phyloP scores from a whole-genome alignment of 1,140 invertebrate genomes.

The Diorhabda elongata region DNA sequence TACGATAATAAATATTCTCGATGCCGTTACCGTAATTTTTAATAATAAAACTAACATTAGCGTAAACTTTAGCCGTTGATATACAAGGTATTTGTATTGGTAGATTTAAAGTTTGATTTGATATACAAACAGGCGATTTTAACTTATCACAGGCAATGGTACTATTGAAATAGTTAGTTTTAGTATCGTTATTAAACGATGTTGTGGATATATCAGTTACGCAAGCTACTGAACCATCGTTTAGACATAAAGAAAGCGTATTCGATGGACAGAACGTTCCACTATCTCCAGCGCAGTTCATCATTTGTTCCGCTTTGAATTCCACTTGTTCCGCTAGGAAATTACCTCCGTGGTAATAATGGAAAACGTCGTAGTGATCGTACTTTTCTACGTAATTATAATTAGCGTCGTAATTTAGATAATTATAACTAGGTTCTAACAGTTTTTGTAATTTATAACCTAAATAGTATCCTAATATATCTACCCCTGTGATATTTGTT shows the following conservation, averaged over 20 bases:
- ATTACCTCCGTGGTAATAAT: slow-evolving; percentile 25
- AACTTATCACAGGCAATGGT: slow-evolving; percentile 20
- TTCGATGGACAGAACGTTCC: slow-evolving; percentile 20
- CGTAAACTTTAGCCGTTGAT: slow-evolving; percentile 19
- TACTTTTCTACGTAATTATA: slow-evolving; percentile 20
- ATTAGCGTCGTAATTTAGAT: slow-evolving; percentile 20
- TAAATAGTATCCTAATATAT: slow-evolving; percentile 21
- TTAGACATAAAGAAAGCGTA: slow-evolving; percentile 23
- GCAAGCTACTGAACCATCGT: slow-evolving; percentile 26
- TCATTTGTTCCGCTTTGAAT: slow-evolving; percentile 17
- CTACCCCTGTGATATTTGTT: slow-evolving; percentile 18
- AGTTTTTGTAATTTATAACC: slow-evolving; percentile 18
- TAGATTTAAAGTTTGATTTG: slow-evolving; percentile 10
- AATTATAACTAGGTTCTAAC: slow-evolving; percentile 16
- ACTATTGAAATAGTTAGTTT: slow-evolving; percentile 18
- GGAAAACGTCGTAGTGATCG: slow-evolving; percentile 25
- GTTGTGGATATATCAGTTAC: slow-evolving; percentile 21
- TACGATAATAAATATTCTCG: not conserved
- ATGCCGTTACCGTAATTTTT: not conserved
- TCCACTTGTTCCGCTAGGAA: slow-evolving; percentile 15
- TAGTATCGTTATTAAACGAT: slow-evolving; percentile 13
- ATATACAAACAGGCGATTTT: slow-evolving; percentile 12
- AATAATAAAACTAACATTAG: slow-evolving; percentile 13
- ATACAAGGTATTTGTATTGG: slow-evolving; percentile 24
- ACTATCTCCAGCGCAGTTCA: slow-evolving; percentile 21